Percentiles rank a stretch among this genome's conserved stretches.
Conservation (phyloP, 1,140 invertebrate genomes). For the Danaus melanippus region DNA sequence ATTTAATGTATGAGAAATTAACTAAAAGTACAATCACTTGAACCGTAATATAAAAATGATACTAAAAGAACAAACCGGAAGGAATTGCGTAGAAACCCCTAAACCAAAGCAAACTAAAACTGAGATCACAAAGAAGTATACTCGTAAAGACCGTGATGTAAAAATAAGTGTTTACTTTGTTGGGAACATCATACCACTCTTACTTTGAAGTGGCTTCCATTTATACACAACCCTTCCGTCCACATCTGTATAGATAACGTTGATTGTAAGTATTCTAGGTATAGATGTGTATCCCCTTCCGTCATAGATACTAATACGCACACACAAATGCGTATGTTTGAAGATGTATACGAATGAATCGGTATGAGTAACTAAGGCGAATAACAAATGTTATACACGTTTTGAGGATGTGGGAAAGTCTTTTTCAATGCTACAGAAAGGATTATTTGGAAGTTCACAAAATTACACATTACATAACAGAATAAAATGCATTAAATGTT, state of each 20-base stretch:
- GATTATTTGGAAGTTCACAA: too few relatives aligned
- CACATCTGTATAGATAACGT: conserved; percentile 47
- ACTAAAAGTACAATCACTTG: too few relatives aligned
- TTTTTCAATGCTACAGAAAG: too few relatives aligned
- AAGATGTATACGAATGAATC: too few relatives aligned
- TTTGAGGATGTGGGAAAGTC: too few relatives aligned
- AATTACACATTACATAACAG: too few relatives aligned
- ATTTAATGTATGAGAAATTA: too few relatives aligned
- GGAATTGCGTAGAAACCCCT: conserved; percentile 30
- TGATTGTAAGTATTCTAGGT: conserved; percentile 27
- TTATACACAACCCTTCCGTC: conserved; percentile 59
- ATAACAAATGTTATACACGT: too few relatives aligned
- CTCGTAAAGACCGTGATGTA: conserved; percentile 49
- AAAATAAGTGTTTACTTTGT: conserved; percentile 63
- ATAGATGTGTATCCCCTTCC: background rate
- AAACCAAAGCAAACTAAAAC: conserved; percentile 29
- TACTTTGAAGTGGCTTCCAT: conserved; percentile 64
- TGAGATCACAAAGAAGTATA: conserved; percentile 50
- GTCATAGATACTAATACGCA: conserved; percentile 1
- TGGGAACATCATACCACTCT: conserved; percentile 35
- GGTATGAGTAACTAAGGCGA: too few relatives aligned
- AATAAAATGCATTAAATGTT: too few relatives aligned
- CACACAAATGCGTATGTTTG: background rate
- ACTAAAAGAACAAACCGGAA: conserved; percentile 27
- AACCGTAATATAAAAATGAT: conserved; percentile 8